Evolutionary conservation across 2,113 vertebrate species (phyloP).

Genomic region (Pygoscelis adeliae): DNA sequence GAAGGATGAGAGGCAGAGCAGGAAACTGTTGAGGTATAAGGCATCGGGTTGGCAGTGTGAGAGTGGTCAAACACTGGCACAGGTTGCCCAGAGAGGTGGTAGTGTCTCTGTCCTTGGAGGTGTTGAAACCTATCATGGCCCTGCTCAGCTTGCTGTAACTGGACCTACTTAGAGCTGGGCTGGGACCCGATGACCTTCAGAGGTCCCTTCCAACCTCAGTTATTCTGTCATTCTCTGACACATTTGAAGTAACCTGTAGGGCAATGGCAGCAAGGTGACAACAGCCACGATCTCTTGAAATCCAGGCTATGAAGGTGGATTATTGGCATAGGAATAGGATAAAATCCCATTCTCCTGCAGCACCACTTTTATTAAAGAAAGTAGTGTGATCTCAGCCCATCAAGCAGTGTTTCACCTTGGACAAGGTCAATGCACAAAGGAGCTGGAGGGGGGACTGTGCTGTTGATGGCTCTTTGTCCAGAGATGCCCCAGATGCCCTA

Average conservation of each 20-base stretch:
- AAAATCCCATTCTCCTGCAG: not conserved
- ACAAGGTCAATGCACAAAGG: not conserved
- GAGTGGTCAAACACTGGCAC: not conserved
- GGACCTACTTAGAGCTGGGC: not conserved
- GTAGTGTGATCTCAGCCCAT: not conserved
- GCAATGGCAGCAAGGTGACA: not conserved
- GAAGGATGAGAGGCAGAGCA: not conserved
- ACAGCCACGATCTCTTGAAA: not conserved
- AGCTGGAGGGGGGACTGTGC: not conserved
- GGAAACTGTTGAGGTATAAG: not conserved
- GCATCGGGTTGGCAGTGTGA: not conserved
- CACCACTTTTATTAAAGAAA: not conserved
- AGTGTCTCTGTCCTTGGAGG: not conserved
- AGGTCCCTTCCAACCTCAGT: not conserved
- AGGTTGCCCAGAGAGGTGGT: not conserved
- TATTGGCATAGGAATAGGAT: not conserved
- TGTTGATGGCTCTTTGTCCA: not conserved
- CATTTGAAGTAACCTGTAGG: not conserved
- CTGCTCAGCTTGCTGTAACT: not conserved
- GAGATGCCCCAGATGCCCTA: not conserved
- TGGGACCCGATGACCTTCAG: not conserved
- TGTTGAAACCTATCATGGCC: not conserved
- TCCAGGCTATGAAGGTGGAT: not conserved
- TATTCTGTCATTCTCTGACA: not conserved
- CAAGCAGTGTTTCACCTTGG: not conserved